Conservation (phyloP, 2,113 vertebrate species). For the Perognathus longimembris region DNA sequence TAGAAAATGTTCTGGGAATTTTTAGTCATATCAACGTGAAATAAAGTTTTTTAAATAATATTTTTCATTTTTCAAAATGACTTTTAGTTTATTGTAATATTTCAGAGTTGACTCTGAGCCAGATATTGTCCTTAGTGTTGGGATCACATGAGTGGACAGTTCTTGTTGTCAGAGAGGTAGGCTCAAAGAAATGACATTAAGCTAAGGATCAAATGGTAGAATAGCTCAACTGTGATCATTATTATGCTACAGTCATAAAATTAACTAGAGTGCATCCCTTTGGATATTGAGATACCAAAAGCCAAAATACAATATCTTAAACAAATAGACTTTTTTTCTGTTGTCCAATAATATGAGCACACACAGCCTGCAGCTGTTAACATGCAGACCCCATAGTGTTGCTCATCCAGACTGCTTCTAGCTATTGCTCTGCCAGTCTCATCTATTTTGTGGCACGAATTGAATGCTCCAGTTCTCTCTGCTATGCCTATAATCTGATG, state of each 20-base stretch:
- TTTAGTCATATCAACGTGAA: background rate
- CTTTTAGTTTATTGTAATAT: background rate
- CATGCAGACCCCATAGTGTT: background rate
- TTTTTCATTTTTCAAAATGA: background rate
- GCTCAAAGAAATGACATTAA: background rate
- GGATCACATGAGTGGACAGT: background rate
- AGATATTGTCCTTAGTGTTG: background rate
- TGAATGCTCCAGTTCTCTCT: background rate
- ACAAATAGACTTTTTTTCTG: background rate
- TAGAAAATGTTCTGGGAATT: background rate
- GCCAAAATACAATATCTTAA: background rate
- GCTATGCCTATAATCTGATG: background rate
- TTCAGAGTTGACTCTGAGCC: background rate
- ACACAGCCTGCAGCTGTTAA: background rate
- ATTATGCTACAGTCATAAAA: background rate
- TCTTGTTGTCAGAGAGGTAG: background rate
- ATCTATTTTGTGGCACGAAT: background rate
- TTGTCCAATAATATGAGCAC: background rate
- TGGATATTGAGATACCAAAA: background rate
- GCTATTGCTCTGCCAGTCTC: background rate
- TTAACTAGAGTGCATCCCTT: background rate
- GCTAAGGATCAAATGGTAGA: background rate
- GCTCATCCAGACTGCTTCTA: background rate
- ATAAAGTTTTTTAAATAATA: background rate
- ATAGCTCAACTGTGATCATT: background rate